A percentile compares a stretch with the other conserved stretches of the same genome.
Evolutionary conservation across 2,113 vertebrate genomes (phyloP).

Genomic region (Lagopus leucura): DNA sequence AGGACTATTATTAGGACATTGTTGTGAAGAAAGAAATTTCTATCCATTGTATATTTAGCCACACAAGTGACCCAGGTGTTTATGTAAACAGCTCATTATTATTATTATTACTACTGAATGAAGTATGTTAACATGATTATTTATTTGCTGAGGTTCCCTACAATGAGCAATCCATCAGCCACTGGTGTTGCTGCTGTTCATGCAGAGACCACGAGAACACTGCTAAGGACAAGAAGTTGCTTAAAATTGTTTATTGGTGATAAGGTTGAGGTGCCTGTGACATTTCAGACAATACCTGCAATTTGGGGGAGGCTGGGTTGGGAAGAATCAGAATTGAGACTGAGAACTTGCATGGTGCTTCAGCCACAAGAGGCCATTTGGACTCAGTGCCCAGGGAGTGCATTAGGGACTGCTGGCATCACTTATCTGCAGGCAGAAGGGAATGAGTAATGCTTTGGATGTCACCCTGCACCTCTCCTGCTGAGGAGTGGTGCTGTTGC

Average conservation of each 20-base stretch:
- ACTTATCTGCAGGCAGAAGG: conserved; percentile 34
- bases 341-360: not conserved
- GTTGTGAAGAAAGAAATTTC: not conserved
- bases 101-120: not conserved
- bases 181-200: not conserved
- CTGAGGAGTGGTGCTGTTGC: not conserved
- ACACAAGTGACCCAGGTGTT: not conserved
- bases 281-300: not conserved
- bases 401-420: not conserved
- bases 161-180: not conserved
- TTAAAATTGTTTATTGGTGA: not conserved
- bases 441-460: conserved; percentile 54
- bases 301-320: not conserved
- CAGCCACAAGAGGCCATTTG: not conserved
- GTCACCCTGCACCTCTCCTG: not conserved
- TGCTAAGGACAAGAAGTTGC: not conserved
- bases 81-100: not conserved
- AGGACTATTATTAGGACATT: not conserved
- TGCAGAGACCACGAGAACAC: not conserved
- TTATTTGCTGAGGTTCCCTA: not conserved
- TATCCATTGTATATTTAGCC: not conserved
- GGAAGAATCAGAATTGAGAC: not conserved
- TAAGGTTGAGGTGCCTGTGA: not conserved
- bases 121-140: not conserved
- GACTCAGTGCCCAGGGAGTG: not conserved